Evolutionary conservation across 2,888 invertebrate genomes (phyloP), one percentile per base, ranked within the genome.

Genomic region (Myathropa florea): DNA sequence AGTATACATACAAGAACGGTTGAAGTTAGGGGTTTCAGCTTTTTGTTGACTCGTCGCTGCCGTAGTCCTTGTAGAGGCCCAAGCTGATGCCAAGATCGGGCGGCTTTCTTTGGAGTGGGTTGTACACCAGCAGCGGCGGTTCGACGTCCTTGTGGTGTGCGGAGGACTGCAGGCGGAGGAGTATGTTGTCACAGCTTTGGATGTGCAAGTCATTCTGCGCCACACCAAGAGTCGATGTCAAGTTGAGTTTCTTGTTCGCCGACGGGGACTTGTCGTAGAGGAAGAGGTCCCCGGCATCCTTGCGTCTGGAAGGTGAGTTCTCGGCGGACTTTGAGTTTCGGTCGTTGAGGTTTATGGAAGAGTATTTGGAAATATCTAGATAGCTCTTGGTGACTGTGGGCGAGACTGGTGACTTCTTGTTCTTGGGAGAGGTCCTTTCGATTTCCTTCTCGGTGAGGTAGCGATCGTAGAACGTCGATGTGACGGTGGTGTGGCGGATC

Each of bases 391-490:
- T 89, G 7, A 90, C 89, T 4, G 89, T 88, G 59, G 92, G 91
- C 4, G 92, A 91, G 53, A 91, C 88, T 23, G 92, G 92, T 4
- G 92, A 92, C 57, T 90, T 90, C 46, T 76, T 86, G 64, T 63
- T 86, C 33, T 91, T 91, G 26, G 90, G 90, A 60, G 90, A 89
- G 30, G 90, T 90, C 84, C 90, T 91, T 88, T 92, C 91, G 73
- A 93, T 91, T 83, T 91, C 90, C 83, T 91, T 92, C 79, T 93
- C 92, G 28, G 91, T 91, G 23, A 93, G 89, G 67, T 91, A 91
- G n/a, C 93, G 92, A 89, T 93, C 93, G 77, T 93, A 93, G 81
- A 93, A 92, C 53, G 93, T 93, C 21, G 93, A 92, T 4, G 93
- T 93, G 26, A 93, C 93, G 14, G 93, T 93, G 55, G 93, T 92